phyloP scores from a whole-genome alignment of 2,113 vertebrate genomes.

The Hystrix cristata region DNA sequence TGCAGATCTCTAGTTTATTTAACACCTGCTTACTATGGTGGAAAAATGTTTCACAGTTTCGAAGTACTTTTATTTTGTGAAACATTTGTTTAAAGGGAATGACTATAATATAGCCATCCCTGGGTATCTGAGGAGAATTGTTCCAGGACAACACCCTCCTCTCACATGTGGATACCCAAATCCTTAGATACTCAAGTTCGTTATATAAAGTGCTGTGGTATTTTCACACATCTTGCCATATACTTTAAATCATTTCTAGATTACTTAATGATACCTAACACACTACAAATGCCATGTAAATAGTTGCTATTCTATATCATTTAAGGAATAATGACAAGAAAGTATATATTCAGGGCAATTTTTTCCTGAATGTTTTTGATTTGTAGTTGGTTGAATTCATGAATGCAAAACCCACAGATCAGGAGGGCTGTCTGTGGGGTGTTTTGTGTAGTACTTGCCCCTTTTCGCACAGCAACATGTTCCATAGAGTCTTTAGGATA shows the following conservation, averaged over 20 bases:
- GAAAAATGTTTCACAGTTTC: neutral
- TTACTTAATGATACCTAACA: neutral
- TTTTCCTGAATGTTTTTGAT: neutral
- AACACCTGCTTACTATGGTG: neutral
- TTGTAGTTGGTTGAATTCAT: neutral
- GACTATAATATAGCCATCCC: neutral
- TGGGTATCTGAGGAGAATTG: neutral
- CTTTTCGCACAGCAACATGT: neutral
- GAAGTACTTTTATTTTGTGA: slow-evolving; percentile 20
- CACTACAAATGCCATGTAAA: neutral
- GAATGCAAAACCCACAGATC: neutral
- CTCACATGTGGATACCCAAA: neutral
- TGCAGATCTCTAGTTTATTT: slow-evolving; percentile 41
- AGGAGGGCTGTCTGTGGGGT: neutral
- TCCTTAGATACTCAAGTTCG: neutral
- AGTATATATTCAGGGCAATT: neutral
- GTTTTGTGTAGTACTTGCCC: neutral
- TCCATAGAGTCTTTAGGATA: neutral
- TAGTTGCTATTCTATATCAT: neutral
- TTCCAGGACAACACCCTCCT: neutral
- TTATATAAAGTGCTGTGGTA: neutral
- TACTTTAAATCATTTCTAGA: neutral
- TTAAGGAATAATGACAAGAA: neutral
- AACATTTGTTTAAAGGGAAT: neutral
- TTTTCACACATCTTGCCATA: neutral